Conservation (phyloP, 2,797 vertebrate species). For the Odontamblyopus lacepedii region DNA sequence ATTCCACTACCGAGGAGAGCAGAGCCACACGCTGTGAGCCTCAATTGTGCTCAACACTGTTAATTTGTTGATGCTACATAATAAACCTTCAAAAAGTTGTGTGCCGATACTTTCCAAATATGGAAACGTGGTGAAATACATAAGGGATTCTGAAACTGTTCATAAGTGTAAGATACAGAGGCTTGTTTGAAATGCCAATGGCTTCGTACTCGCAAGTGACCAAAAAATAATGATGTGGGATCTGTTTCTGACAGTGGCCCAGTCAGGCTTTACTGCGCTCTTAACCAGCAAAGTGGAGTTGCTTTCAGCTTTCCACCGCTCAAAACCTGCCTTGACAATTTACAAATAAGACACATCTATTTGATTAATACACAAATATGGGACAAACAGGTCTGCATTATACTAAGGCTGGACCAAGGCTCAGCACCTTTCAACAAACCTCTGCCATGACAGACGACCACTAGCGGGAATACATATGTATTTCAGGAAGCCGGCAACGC, state of each 20-base stretch:
- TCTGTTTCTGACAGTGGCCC: slow-evolving; percentile 51
- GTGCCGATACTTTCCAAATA: slow-evolving; percentile 48
- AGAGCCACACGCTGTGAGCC: slow-evolving; percentile 30
- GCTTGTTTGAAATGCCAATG: slow-evolving; percentile 40
- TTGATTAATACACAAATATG: slow-evolving; percentile 67
- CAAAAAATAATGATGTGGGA: slow-evolving; percentile 58
- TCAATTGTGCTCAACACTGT: slow-evolving; percentile 33
- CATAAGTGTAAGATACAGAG: slow-evolving; percentile 31
- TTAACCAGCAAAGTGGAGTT: slow-evolving; percentile 43
- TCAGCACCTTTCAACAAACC: slow-evolving; percentile 78
- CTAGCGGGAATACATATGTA: slow-evolving; percentile 68
- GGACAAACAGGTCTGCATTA: slow-evolving; percentile 74
- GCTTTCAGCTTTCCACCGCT: slow-evolving; percentile 40
- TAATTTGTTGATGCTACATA: slow-evolving; percentile 48
- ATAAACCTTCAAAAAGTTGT: slow-evolving; percentile 40
- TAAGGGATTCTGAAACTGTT: slow-evolving; percentile 37
- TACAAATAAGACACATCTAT: slow-evolving; percentile 42
- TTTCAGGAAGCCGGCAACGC: slow-evolving; percentile 72
- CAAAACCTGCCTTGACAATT: slow-evolving; percentile 43
- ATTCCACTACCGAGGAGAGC: slow-evolving; percentile 49
- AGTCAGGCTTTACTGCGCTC: slow-evolving; percentile 44
- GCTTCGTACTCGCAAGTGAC: slow-evolving; percentile 51
- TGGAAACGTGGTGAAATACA: slow-evolving; percentile 43
- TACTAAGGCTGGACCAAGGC: slow-evolving; percentile 63
- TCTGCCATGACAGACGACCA: slow-evolving; percentile 73